These are phyloP conservation scores for Latheticus oryzae DNA, from an alignment of 2,888 invertebrate genomes.

Conservation along the genomic window DNA sequence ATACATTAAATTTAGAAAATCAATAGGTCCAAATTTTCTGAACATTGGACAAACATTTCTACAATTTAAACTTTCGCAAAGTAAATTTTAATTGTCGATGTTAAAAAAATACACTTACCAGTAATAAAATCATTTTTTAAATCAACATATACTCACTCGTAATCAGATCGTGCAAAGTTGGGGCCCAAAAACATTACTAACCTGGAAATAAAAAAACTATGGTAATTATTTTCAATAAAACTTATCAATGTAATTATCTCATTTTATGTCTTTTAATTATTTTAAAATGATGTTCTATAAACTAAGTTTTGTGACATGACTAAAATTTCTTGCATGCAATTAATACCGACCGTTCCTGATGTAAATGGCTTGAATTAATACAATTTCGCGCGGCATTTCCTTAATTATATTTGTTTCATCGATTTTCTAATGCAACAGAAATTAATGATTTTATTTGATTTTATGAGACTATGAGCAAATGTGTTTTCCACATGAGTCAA, in stretches of 20 bases:
- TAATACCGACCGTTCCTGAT: slow-evolving; percentile 24
- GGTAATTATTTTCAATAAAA: background rate
- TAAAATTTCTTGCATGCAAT: slow-evolving; percentile 27
- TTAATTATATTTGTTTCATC: slow-evolving; percentile 28
- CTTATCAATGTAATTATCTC: slow-evolving; percentile 2
- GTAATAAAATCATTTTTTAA: background rate
- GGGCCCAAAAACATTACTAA: slow-evolving; percentile 60
- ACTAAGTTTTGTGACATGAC: slow-evolving; percentile 10
- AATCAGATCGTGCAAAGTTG: slow-evolving; percentile 56
- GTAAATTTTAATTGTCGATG: no score
- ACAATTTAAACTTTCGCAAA: slow-evolving; percentile 8
- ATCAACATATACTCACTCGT: slow-evolving; percentile 53
- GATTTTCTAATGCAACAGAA: slow-evolving; percentile 15
- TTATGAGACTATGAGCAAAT: no score
- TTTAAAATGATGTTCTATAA: slow-evolving; percentile 4
- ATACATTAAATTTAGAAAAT: slow-evolving; percentile 2
- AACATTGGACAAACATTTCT: slow-evolving; percentile 14
- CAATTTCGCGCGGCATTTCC: slow-evolving; percentile 26
- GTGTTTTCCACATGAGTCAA: no score
- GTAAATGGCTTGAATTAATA: slow-evolving; percentile 26
- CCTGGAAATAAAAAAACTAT: slow-evolving; percentile 58
- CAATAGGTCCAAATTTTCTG: slow-evolving; percentile 16
- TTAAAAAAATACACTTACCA: background rate
- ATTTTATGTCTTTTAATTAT: background rate
- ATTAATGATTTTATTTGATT: slow-evolving; percentile 4